These are phyloP conservation scores for Tetrapedia diversipes DNA, from an alignment of 2,888 invertebrate species.

Conservation along the genomic window DNA sequence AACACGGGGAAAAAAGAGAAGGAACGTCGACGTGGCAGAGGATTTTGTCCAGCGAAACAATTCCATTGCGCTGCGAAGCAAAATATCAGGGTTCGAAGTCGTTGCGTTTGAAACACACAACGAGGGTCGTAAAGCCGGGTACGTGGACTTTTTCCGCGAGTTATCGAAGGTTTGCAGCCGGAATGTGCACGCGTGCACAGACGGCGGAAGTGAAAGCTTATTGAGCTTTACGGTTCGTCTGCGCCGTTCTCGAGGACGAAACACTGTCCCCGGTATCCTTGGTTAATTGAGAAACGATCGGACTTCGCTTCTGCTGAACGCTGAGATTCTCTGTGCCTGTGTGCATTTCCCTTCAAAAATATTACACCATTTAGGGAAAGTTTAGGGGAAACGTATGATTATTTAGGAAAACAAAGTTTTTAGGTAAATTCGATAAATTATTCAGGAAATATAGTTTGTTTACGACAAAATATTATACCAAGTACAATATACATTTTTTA, in stretches of 20 bases:
- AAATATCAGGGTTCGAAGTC: background rate
- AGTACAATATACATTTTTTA: no score
- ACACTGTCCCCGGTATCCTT: constrained; percentile 29
- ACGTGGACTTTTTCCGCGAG: constrained; percentile 29
- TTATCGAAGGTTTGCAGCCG: constrained; percentile 49
- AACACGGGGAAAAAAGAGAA: no score
- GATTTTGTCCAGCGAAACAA: constrained; percentile 4
- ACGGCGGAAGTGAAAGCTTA: constrained; percentile 31
- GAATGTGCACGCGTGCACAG: constrained; percentile 11
- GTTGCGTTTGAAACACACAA: background rate
- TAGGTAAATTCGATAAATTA: no score
- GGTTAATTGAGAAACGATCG: constrained; percentile 51
- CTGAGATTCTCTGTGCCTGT: constrained; percentile 16
- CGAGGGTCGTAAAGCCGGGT: constrained; percentile 16
- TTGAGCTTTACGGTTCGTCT: constrained; percentile 49
- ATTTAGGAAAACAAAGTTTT: no score
- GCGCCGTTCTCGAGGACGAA: constrained; percentile 24
- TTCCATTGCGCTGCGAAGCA: background rate
- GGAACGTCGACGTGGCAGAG: no score
- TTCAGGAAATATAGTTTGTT: no score
- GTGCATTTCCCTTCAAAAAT: no score
- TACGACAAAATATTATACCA: no score
- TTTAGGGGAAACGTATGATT: no score
- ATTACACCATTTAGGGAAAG: no score
- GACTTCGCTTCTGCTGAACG: constrained; percentile 2